Base-by-base conservation (phyloP, 2,888 invertebrate genomes). In the Tetranychus truncatus region DNA sequence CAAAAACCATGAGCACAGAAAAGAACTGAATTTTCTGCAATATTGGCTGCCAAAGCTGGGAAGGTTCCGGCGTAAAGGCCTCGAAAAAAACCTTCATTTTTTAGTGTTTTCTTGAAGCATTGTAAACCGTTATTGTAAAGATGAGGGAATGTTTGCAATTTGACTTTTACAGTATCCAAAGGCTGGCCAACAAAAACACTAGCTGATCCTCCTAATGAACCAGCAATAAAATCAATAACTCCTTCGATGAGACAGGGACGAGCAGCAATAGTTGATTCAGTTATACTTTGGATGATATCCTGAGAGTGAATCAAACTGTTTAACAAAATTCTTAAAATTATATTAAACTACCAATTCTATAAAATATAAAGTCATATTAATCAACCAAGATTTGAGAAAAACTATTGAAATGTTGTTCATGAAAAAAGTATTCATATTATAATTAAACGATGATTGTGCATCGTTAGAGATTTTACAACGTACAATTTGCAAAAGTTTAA, bases 101-200 rank as follows among this genome's bases (percentile, higher is more conserved):
- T 86, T 78, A 93, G 87, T 0, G 97, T 99, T 81, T 88, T 86
- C 77, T 87, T 84, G 80, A 95, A 88, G 83, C 99, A 99, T 80
- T 90, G 85, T 73, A 88, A 84, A 89, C 95, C 94, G 80, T 89
- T 91, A 78, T 86, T 88, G 83, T 99, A 97, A 71, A 93, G 82
- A 15, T 87, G 85, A 0, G 97, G 97, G 82, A 95, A 99, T 69
- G 97, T 93, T 84, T 99, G 99, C 89, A 99, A 91, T 85, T 99
- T 99, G 45, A 99, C 99, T 87, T 99, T 99, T 0, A 99, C 90
- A 8, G 97, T 99, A 82, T 99, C 99, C 80, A 99, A 83, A 2
- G 99, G 97, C 82, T 99, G 99, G 0, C 97, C 97, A 7, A 95
- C 93, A 84, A 94, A 94, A 3, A 97, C 97, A 73, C 91, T 88